A percentile compares a stretch with the other conserved stretches of the same genome.
Evolutionary conservation across 2,888 invertebrate genomes (phyloP).

Genomic region (Cryptophagus acutangulus): DNA sequence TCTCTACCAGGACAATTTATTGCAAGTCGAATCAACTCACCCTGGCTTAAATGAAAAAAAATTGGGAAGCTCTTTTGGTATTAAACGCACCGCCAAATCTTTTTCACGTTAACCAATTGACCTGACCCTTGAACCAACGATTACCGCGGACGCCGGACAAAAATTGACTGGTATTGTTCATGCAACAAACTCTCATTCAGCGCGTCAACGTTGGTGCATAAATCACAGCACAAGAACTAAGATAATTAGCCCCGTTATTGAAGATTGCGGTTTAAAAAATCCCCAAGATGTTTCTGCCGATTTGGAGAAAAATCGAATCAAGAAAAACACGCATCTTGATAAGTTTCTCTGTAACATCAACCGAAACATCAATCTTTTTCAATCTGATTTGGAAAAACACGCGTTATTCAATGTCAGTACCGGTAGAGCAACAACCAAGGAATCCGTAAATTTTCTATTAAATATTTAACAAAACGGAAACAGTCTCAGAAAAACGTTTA

Average conservation of each 20-base stretch:
- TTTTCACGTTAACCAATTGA: conserved; percentile 17
- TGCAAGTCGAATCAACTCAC: conserved; percentile 11
- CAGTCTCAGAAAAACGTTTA: neutral
- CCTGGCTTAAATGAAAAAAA: neutral
- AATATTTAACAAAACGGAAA: neutral
- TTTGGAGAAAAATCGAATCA: conserved; percentile 13
- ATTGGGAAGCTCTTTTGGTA: conserved; percentile 19
- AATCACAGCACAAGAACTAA: conserved; percentile 22
- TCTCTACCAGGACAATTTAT: conserved; percentile 19
- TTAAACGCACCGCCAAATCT: conserved; percentile 20
- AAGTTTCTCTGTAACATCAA: conserved; percentile 5
- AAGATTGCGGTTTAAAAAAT: conserved; percentile 17
- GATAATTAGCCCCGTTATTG: conserved; percentile 21
- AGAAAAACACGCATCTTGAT: conserved; percentile 8
- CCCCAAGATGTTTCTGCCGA: conserved; percentile 22
- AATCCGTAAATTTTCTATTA: neutral
- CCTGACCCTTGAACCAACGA: conserved; percentile 18
- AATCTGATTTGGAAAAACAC: neutral
- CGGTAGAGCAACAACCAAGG: neutral
- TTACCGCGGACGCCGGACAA: conserved; percentile 20
- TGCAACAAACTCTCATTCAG: conserved; percentile 17
- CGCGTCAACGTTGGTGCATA: conserved; percentile 32
- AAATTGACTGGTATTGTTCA: conserved; percentile 18
- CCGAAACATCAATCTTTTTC: conserved; percentile 9
- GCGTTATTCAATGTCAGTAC: neutral